A percentile compares a stretch with the other conserved stretches of the same genome.
Conservation (phyloP, 1,140 invertebrate genomes). For the Pseudomyrmex sp. region DNA sequence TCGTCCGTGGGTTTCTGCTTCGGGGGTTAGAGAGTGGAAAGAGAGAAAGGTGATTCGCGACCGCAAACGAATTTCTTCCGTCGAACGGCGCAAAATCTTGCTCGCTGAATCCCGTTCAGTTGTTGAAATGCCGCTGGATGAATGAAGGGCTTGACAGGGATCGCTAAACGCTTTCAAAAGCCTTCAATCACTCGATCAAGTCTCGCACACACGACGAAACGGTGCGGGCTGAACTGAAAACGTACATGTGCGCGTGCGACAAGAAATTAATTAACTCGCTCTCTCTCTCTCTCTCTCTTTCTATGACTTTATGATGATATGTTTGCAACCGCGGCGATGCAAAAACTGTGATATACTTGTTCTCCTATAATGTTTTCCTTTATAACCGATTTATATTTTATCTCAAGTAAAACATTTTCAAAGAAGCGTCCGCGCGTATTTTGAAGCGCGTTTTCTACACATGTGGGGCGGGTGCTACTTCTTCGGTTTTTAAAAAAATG, state of each 20-base stretch:
- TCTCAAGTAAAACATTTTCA: neutral
- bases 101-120: constrained; percentile 54
- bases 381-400: neutral
- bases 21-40: constrained; percentile 21
- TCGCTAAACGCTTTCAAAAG: constrained; percentile 54
- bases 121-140: constrained; percentile 51
- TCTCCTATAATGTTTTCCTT: neutral
- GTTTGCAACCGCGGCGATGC: neutral
- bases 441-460: neutral
- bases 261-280: constrained; percentile 46
- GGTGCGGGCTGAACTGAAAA: constrained; percentile 9
- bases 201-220: constrained; percentile 1
- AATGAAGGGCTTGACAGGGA: constrained; percentile 41
- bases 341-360: neutral
- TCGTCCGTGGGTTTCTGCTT: constrained; percentile 45
- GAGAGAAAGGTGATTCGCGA: constrained; percentile 42
- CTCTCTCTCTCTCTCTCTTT: neutral
- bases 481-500: neutral
- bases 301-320: neutral
- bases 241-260: neutral
- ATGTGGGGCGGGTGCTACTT: neutral
- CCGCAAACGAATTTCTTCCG: constrained; percentile 67
- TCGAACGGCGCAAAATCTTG: constrained; percentile 59
- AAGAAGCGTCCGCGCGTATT: no score
- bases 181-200: constrained; percentile 32